Evolutionary conservation across 2,113 vertebrate species (phyloP), one percentile per base, ranked within the genome.

Genomic region (Eulacestoma nigropectus): DNA sequence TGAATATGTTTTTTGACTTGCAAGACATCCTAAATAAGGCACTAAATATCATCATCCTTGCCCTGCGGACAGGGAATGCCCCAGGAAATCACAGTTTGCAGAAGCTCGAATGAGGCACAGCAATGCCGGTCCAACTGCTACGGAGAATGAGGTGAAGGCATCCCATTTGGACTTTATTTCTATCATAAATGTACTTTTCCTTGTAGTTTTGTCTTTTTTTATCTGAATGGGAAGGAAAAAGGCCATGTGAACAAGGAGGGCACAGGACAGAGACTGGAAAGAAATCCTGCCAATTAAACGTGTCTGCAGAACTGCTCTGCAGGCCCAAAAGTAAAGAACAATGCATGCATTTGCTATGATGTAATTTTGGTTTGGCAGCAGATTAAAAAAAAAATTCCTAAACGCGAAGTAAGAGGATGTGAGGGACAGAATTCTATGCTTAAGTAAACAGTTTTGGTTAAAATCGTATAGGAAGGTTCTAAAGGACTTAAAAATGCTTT

Each of bases 311-410:
- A 90, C 67, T 80, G 84, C 91, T 95, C 75, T 93, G 84, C 90
- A 67, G 63, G 27, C 78, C 47, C 4, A 2, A 73, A 83, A 96
- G 87, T 73, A 80, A 91, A 93, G 94, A 93, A 96, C 89, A 96
- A 95, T 93, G 90, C 91, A 93, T 91, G 91, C 82, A 94, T 97
- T 90, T 69, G 74, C 87, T 84, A 74, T 97, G 94, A 97, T 84
- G 95, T 96, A 85, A 97, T 96, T 90, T 87, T 93, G 94, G 94
- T 94, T 94, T 97, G 95, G 95, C 94, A 94, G 83, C 44, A 92
- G 92, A 94, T 93, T 41, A 94, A 94, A 96, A 93, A 93, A 92
- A 88, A 92, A 87, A 88, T 70, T 84, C 92, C 86, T 88, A 72
- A 90, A 93, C 0, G 1, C 22, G 2, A 84, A 93, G 93, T 78